phyloP scores from a whole-genome alignment of 1,140 invertebrate genomes.

The Adoxophyes honmai region DNA sequence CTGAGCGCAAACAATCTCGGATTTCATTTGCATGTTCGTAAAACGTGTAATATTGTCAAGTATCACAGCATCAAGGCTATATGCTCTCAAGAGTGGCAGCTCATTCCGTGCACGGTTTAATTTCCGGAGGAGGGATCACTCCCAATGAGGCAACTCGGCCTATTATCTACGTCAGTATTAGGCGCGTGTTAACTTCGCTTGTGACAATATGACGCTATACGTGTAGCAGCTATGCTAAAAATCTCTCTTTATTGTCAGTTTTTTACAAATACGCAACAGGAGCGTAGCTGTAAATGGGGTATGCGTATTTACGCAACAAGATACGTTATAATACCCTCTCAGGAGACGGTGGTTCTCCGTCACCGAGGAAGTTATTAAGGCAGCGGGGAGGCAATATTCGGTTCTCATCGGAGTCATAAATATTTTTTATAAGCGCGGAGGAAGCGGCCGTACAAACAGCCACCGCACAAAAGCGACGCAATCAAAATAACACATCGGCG shows the following conservation, averaged over 20 bases:
- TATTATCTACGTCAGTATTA: slow-evolving; percentile 15
- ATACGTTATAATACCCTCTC: slow-evolving; percentile 15
- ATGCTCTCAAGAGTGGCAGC: slow-evolving; percentile 11
- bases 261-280: not conserved
- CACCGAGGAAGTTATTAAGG: slow-evolving; percentile 32
- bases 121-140: slow-evolving; percentile 22
- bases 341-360: slow-evolving; percentile 21
- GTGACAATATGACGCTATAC: not conserved
- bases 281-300: not conserved
- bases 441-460: slow-evolving; percentile 38
- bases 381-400: slow-evolving; percentile 30
- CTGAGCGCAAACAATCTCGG: slow-evolving; percentile 2
- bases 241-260: not conserved
- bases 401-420: slow-evolving; percentile 39
- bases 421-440: slow-evolving; percentile 43
- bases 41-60: slow-evolving; percentile 12
- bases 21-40: slow-evolving; percentile 12
- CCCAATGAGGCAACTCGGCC: slow-evolving; percentile 18
- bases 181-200: not conserved
- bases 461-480: slow-evolving; percentile 51
- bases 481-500: slow-evolving; percentile 68
- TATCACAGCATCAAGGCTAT: slow-evolving; percentile 14
- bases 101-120: slow-evolving; percentile 29
- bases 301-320: slow-evolving; percentile 13
- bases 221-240: not conserved